Conservation (phyloP, 1,140 invertebrate species). For the Drosophila ercepeae region DNA sequence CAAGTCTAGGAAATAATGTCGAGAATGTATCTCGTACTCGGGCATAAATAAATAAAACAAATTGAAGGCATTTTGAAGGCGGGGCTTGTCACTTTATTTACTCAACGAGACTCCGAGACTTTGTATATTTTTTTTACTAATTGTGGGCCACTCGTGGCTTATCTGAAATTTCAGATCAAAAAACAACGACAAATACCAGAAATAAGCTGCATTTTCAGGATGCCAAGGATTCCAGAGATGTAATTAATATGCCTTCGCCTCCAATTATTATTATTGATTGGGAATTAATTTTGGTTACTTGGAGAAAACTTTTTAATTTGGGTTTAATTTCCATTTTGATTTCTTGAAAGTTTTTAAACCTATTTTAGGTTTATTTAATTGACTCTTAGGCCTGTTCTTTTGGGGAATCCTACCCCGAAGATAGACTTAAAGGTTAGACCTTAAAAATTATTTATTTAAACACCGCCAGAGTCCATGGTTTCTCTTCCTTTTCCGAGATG, state of each 20-base stretch:
- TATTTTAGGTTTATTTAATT: no score
- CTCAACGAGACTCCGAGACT: constrained; percentile 46
- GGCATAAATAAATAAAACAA: constrained; percentile 44
- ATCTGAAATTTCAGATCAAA: constrained; percentile 73
- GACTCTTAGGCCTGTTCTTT: background rate
- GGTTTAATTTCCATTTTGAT: no score
- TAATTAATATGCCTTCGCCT: no score
- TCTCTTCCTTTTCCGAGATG: constrained; percentile 21
- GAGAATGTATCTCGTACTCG: no score
- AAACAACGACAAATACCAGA: constrained; percentile 21
- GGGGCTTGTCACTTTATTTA: constrained; percentile 63
- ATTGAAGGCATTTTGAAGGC: constrained; percentile 39
- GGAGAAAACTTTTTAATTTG: no score
- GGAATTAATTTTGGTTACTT: no score
- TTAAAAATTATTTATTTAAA: constrained; percentile 48
- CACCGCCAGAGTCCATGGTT: constrained; percentile 30
- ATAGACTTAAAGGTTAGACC: constrained; percentile 18
- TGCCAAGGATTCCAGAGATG: no score
- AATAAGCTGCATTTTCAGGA: no score
- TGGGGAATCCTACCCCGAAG: background rate
- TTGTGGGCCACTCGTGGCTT: constrained; percentile 72
- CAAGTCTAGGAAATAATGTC: constrained; percentile 39
- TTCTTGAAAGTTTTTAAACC: no score
- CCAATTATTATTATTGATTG: no score
- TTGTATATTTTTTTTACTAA: constrained; percentile 71